Base-by-base conservation (phyloP, 2,113 vertebrate species). In the Phaetusa simplex region DNA sequence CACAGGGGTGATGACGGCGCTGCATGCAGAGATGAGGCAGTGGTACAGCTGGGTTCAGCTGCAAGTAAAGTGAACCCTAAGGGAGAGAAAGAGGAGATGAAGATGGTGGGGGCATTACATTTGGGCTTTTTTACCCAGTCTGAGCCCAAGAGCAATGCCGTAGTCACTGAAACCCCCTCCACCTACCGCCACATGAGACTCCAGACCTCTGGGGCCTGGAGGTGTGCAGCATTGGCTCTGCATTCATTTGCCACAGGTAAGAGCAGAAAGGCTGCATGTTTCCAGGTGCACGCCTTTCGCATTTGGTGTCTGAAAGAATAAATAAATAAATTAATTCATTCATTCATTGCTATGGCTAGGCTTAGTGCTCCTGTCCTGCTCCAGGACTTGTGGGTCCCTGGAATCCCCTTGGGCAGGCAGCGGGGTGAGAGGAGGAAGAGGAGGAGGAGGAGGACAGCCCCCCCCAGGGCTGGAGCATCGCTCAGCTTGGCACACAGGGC, bases 201-300 rank as follows among this genome's bases (percentile, higher is more conserved):
- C 50, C 53, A 1, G 3, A 42, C 10, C n/a, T 52, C 40, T 73
- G 59, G 16, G 38, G 24, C n/a, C 50, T 73, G 50, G 11, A 74
- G n/a, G 9, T 23, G 38, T 11, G 32, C 34, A 29, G 5, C 42
- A 1, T 4, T 29, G 32, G 13, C 45, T 89, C 49, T 78, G 64
- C 18, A 53, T 36, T 70, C 27, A 6, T 2, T 2, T 61, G 55
- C 22, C 45, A 34, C 23, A 4, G 0, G 0, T 22, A n/a, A 65
- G 27, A 65, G 27, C 40, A 77, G 55, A 78, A 62, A 76, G n/a
- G n/a, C 17, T 78, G 30, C 17, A 4, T 14, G 15, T 58, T 93
- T 38, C 73, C 47, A 32, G 29, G 19, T 45, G 24, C 36, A 12
- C 0, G 1, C 15, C 42, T 58, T 66, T 14, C 15, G 7, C 12